Conservation (phyloP, 2,797 vertebrate species). For the Macrochelys suwanniensis region DNA sequence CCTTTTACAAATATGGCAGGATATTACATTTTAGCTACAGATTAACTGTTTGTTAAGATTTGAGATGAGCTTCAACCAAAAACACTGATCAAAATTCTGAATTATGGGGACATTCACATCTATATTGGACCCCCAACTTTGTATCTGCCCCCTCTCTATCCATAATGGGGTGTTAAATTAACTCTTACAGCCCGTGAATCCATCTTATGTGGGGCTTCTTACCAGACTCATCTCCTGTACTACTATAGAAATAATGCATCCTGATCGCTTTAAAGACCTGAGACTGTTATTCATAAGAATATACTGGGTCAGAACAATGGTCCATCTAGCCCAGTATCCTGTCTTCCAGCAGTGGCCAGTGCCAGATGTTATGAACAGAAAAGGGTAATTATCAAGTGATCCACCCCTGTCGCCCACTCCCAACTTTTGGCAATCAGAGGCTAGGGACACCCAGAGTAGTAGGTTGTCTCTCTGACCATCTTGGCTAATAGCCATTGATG, state of each 20-base stretch:
- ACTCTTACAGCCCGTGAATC: background rate
- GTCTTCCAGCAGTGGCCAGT: background rate
- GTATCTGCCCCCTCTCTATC: background rate
- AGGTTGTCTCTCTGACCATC: too few relatives aligned
- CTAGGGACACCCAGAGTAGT: too few relatives aligned
- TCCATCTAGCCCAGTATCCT: background rate
- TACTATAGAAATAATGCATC: background rate
- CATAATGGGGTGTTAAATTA: background rate
- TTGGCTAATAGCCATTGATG: too few relatives aligned
- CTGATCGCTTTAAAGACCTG: background rate
- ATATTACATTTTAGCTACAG: rapidly evolving
- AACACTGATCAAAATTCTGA: background rate
- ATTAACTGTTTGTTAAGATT: too few relatives aligned
- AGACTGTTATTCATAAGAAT: conserved; percentile 27
- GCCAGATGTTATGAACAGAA: background rate
- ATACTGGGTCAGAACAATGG: background rate
- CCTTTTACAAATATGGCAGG: background rate
- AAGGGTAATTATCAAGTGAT: background rate
- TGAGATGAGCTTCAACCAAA: too few relatives aligned
- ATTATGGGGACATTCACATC: background rate
- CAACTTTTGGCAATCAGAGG: background rate
- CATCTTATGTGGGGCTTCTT: background rate
- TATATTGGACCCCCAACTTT: background rate
- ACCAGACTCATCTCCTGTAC: conserved; percentile 7
- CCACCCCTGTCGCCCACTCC: background rate